Evolutionary conservation across 1,140 invertebrate species (phyloP).

Genomic region (Drosophila yakuba): DNA sequence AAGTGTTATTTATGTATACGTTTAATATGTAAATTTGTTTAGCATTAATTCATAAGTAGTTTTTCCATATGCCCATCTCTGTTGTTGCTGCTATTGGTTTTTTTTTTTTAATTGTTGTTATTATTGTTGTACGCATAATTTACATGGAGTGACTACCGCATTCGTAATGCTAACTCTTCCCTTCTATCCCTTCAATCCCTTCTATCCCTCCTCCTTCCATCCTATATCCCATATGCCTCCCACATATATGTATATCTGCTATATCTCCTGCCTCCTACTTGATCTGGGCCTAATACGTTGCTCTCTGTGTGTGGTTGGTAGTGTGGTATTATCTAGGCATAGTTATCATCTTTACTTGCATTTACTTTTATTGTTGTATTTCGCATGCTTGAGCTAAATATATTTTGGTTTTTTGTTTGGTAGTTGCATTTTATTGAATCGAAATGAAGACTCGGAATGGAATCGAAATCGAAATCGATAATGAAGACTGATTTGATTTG

Average conservation of each 20-base stretch:
- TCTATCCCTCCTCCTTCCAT: background rate
- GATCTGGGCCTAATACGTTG: slow-evolving; percentile 65
- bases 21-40: slow-evolving; percentile 65
- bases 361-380: slow-evolving; percentile 36
- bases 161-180: slow-evolving; percentile 34
- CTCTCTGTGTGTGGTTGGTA: slow-evolving; percentile 15
- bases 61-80: slow-evolving; percentile 55
- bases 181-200: background rate
- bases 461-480: slow-evolving; percentile 29
- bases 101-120: slow-evolving; percentile 7
- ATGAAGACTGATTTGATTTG: slow-evolving; percentile 26
- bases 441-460: slow-evolving; percentile 40
- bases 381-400: slow-evolving; percentile 52
- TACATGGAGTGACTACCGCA: slow-evolving; percentile 64
- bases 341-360: slow-evolving; percentile 40
- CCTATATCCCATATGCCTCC: background rate
- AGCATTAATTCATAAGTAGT: slow-evolving; percentile 73
- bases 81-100: slow-evolving; percentile 15
- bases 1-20: slow-evolving; percentile 51
- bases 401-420: slow-evolving; percentile 11
- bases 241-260: slow-evolving; percentile 27
- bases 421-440: slow-evolving; percentile 15
- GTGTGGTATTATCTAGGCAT: slow-evolving; percentile 49
- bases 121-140: slow-evolving; percentile 77
- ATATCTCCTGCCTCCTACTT: slow-evolving; percentile 46